A percentile compares a stretch with the other conserved stretches of the same genome.
phyloP scores from a whole-genome alignment of 2,888 invertebrate genomes.

The Tyria jacobaeae region DNA sequence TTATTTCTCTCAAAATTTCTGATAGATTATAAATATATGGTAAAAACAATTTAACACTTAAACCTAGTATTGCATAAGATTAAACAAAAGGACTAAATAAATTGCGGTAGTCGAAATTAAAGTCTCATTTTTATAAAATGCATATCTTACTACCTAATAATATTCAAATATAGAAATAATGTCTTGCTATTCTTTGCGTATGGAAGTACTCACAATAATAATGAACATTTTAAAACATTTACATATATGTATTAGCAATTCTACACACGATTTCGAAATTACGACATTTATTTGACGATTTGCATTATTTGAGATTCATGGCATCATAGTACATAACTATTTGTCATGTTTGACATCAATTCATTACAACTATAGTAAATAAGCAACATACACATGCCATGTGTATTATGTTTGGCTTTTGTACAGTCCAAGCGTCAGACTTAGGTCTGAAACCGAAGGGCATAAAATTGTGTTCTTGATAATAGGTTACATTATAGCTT shows the following conservation, averaged over 20 bases:
- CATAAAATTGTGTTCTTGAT: not conserved
- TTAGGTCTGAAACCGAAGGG: not conserved
- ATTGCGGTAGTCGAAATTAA: conserved; percentile 61
- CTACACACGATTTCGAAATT: conserved; percentile 33
- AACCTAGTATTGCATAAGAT: conserved; percentile 85
- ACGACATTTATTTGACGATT: conserved; percentile 38
- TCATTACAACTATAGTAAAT: conserved; percentile 31
- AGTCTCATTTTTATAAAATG: conserved; percentile 60
- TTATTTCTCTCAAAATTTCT: conserved; percentile 59
- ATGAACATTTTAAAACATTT: conserved; percentile 33
- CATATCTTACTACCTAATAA: conserved; percentile 52
- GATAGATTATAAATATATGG: conserved; percentile 82
- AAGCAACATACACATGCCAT: conserved; percentile 28
- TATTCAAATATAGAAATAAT: conserved; percentile 44
- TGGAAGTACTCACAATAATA: conserved; percentile 25
- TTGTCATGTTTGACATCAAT: conserved; percentile 50
- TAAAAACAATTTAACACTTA: conserved; percentile 86
- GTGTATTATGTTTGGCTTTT: conserved; percentile 15
- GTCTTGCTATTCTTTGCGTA: conserved; percentile 34
- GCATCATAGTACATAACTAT: conserved; percentile 37
- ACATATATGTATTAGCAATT: conserved; percentile 25
- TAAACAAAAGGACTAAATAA: conserved; percentile 74
- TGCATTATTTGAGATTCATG: conserved; percentile 53
- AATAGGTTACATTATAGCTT: conserved; percentile 17
- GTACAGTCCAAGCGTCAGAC: not conserved